phyloP scores from a whole-genome alignment of 2,888 invertebrate genomes.

The Scaptomyza parva region DNA sequence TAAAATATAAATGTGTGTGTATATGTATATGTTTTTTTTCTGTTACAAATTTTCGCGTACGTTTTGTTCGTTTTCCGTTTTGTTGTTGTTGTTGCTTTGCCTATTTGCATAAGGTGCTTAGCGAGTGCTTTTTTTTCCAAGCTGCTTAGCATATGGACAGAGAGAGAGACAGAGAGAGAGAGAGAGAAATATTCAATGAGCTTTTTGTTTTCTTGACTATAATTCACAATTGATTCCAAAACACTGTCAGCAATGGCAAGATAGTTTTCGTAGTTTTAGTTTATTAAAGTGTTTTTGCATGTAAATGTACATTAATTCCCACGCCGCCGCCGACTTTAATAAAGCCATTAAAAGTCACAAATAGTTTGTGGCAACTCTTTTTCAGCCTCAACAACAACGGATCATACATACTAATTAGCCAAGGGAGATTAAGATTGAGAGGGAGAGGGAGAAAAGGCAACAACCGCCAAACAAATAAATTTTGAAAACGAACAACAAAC shows the following conservation, averaged over 20 bases:
- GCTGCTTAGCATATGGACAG: conserved; percentile 65
- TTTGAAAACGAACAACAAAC: conserved; percentile 63
- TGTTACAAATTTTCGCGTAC: conserved; percentile 53
- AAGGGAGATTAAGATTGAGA: not conserved
- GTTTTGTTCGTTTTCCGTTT: conserved; percentile 30
- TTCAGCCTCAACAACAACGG: conserved; percentile 43
- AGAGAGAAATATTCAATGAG: conserved; percentile 7
- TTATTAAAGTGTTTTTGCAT: not conserved
- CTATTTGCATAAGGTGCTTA: conserved; percentile 76
- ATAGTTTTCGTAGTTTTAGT: too few species aligned
- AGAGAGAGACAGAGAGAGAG: not conserved
- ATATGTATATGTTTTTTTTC: conserved; percentile 6
- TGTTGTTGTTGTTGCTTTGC: conserved; percentile 12
- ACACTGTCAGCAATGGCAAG: too few species aligned
- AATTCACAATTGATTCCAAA: conserved; percentile 41
- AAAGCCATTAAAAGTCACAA: conserved; percentile 58
- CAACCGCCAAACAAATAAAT: conserved; percentile 48
- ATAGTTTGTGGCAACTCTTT: conserved; percentile 42
- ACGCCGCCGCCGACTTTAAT: conserved; percentile 53
- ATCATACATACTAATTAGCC: conserved; percentile 65
- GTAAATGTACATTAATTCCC: conserved; percentile 42
- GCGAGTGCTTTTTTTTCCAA: conserved; percentile 58
- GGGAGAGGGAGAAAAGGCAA: not conserved
- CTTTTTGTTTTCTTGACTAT: not conserved
- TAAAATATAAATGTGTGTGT: not conserved